Conservation (phyloP, 2,888 invertebrate genomes). For the Argyresthia goedartella region DNA sequence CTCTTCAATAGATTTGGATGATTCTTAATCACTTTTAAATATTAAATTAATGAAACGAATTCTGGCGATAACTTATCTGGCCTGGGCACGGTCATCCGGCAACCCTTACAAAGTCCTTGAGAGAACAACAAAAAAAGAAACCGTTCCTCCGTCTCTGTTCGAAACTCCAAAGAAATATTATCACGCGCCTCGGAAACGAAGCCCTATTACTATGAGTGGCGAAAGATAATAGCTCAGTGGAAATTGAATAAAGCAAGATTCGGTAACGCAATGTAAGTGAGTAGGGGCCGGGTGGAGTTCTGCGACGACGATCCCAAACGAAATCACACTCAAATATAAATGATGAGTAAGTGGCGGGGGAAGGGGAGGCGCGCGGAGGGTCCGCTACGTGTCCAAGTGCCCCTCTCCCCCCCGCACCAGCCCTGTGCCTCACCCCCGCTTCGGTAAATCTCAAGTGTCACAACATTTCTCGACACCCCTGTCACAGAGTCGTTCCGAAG, state of each 20-base stretch:
- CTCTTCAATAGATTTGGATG: too few relatives aligned
- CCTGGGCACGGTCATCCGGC: neutral
- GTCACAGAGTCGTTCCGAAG: conserved; percentile 33
- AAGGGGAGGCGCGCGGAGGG: conserved; percentile 17
- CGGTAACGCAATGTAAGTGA: conserved; percentile 51
- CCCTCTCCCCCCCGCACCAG: conserved; percentile 21
- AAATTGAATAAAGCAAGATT: conserved; percentile 56
- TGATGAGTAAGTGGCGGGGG: conserved; percentile 54
- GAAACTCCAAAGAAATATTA: conserved; percentile 26
- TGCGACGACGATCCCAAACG: conserved; percentile 50
- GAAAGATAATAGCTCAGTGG: conserved; percentile 48
- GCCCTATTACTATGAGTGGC: conserved; percentile 43
- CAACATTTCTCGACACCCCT: conserved; percentile 37
- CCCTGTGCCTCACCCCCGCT: conserved; percentile 25
- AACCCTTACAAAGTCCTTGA: neutral
- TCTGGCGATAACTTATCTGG: too few relatives aligned
- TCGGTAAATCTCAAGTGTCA: conserved; percentile 52
- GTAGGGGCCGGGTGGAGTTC: conserved; percentile 32
- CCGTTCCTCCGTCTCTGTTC: neutral
- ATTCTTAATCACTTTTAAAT: too few relatives aligned
- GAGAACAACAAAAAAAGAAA: neutral
- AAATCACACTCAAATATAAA: conserved; percentile 66
- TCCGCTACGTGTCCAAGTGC: conserved; percentile 58
- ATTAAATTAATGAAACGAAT: too few relatives aligned
- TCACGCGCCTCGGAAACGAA: conserved; percentile 34